Evolutionary conservation across 1,140 invertebrate genomes (phyloP).

Genomic region (Ctenoplectra terminalis): DNA sequence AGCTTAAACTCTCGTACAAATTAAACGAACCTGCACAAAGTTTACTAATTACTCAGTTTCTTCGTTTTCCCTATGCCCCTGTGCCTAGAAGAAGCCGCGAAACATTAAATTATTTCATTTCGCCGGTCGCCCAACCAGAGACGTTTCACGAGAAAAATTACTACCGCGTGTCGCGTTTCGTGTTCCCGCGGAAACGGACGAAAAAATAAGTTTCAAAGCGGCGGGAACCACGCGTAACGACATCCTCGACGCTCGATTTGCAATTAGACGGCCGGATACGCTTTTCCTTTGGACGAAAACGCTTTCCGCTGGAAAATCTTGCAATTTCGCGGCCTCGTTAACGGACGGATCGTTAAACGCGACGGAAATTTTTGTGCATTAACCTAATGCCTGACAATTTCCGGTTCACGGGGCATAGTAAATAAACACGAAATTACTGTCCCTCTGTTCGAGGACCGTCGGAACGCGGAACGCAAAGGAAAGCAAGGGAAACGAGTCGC

Average conservation of each 20-base stretch:
- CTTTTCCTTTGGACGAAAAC: constrained; percentile 30
- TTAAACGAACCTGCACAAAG: constrained; percentile 31
- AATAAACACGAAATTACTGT: constrained; percentile 53
- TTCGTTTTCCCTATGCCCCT: neutral
- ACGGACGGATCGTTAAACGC: constrained; percentile 30
- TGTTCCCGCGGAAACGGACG: neutral
- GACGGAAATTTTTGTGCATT: constrained; percentile 25
- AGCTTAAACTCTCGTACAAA: constrained; percentile 19
- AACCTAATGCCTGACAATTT: constrained; percentile 40
- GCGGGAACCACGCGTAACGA: constrained; percentile 21
- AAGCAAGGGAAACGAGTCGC: constrained; percentile 47
- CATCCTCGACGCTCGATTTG: constrained; percentile 51
- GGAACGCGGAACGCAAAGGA: constrained; percentile 28
- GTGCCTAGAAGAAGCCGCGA: constrained; percentile 13
- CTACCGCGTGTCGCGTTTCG: neutral
- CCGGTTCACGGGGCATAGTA: constrained; percentile 3
- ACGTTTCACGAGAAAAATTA: constrained; percentile 21
- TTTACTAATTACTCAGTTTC: constrained; percentile 46
- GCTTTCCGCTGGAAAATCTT: neutral
- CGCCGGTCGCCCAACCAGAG: neutral
- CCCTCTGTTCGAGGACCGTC: constrained; percentile 27
- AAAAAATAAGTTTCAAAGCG: neutral
- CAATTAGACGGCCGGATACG: constrained; percentile 28
- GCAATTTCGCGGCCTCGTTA: constrained; percentile 35
- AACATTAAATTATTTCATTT: constrained; percentile 47